Evolutionary conservation across 2,888 invertebrate species (phyloP), one percentile per base, ranked within the genome.

Genomic region (Eupelmus urozonus): DNA sequence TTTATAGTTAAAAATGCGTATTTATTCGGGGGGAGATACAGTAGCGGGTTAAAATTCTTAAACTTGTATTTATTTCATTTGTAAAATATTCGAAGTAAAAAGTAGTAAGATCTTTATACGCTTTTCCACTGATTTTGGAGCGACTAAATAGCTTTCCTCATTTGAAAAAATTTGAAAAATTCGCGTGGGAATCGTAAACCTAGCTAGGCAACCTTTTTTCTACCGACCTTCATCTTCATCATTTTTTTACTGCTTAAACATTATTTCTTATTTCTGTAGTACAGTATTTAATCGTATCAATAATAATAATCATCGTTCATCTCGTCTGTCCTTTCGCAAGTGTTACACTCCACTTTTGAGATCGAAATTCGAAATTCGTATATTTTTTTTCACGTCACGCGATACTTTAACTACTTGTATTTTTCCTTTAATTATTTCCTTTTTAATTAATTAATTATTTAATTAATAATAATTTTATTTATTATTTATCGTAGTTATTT

Each of bases 131-230:
- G 72, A 77, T 78, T 78, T 75, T 59, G 65, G 71, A 78, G 66
- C 71, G 71, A 67, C 77, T 78, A 78, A 65, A 66, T 78, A 76
- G 67, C 73, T 59, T 70, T 53, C 70, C 59, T 73, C 72, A 51
- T 67, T 18, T 78, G 72, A 78, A 78, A 80, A 80, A 78, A 76
- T 78, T 74, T 69, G 67, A 78, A 78, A 78, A 78, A 73, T 76
- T 76, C 69, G 67, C 76, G 23, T 69, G 72, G 78, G 49, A 78
- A 80, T 73, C 72, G 69, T 78, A 78, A 78, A 76, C 82, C 83
- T 85, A 83, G 80, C 84, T 85, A 84, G 83, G 81, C 80, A 83
- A 83, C 82, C 80, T 81, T 82, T 78, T 78, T 69, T 67, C 84
- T 86, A 85, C 82, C 83, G 78, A 83, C 82, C 82, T 78, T 79